Evolutionary conservation across 2,113 vertebrate genomes (phyloP), one percentile per base, ranked within the genome.

Genomic region (Peromyscus maniculatus): DNA sequence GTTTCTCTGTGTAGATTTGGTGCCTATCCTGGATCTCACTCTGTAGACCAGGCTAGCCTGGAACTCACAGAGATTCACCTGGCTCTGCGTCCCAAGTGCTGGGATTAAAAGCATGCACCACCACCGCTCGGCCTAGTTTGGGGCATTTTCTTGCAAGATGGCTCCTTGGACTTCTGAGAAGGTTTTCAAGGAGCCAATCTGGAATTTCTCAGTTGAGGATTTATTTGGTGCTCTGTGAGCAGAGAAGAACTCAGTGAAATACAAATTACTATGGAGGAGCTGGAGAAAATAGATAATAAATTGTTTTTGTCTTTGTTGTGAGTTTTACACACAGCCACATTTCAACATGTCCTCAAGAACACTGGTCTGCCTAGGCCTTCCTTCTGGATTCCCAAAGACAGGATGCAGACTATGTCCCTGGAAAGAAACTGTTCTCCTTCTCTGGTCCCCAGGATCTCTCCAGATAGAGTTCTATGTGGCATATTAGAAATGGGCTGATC

Each of bases 261-360:
- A 66, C 28, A 95, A 90, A 93, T 92, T 71, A 94, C 87, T 57
- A 62, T 67, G 91, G 84, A 92, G 31, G 55, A 86, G 46, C 26
- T 82, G 31, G 88, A 94, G 55, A 11, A 78, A 49, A 80, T 22
- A 62, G 46, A 28, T 46, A 59, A 17, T 21, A 52, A 36, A 67
- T 59, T 10, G 28, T 86, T 93, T 17, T 88, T 64, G 39, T 86
- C 72, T 95, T 98, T 94, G 80, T 91, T 69, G 16, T 92, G 43
- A 95, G 39, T 93, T 55, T 94, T 92, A 64, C 13, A 66, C 24
- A 57, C 1, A 11, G 62, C 36, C 75, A 86, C 49, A 31, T 93
- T 95, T 93, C 80, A 95, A 19, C 28, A 49, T 33, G 16, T 95
- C 55, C 31, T 96, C 72, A 55, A 52, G 49, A 96, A 69, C 39